Conservation (phyloP, 2,113 vertebrate species). For the Pionites leucogaster region DNA sequence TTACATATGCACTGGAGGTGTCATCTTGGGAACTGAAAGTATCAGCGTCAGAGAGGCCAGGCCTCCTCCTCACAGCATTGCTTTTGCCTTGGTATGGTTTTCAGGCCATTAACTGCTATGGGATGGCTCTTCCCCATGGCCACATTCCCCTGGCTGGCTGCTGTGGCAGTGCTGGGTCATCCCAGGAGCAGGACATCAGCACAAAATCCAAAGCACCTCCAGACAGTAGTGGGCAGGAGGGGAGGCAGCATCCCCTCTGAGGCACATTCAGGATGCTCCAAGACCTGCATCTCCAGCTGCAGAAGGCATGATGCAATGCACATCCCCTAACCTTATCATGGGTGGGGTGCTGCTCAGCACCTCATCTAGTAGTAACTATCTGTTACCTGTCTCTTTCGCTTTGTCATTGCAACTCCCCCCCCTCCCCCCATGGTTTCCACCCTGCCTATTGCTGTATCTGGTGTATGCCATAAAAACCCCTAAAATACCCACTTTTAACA, state of each 20-base stretch:
- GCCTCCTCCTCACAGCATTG: not conserved
- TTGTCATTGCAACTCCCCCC: not conserved
- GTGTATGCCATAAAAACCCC: fast-evolving
- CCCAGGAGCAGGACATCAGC: not conserved
- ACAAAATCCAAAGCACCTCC: not conserved
- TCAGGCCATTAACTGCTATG: not conserved
- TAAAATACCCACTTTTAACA: not conserved
- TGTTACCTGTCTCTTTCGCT: not conserved
- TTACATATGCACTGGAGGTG: not conserved
- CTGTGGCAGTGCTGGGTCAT: not conserved
- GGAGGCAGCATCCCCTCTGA: not conserved
- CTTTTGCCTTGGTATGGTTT: not conserved
- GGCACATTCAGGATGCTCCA: not conserved
- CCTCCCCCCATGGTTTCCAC: fast-evolving
- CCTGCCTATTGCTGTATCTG: fast-evolving
- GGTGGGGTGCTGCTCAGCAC: not conserved
- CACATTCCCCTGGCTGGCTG: not conserved
- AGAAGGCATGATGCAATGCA: fast-evolving
- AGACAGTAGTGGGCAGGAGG: not conserved
- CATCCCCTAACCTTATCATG: fast-evolving
- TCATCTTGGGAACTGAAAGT: not conserved
- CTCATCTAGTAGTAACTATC: fast-evolving
- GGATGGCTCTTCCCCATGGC: not conserved
- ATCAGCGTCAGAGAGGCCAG: not conserved
- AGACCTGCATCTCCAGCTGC: fast-evolving